Base-by-base conservation (phyloP, 2,888 invertebrate genomes). In the Spicauda simplicius region DNA sequence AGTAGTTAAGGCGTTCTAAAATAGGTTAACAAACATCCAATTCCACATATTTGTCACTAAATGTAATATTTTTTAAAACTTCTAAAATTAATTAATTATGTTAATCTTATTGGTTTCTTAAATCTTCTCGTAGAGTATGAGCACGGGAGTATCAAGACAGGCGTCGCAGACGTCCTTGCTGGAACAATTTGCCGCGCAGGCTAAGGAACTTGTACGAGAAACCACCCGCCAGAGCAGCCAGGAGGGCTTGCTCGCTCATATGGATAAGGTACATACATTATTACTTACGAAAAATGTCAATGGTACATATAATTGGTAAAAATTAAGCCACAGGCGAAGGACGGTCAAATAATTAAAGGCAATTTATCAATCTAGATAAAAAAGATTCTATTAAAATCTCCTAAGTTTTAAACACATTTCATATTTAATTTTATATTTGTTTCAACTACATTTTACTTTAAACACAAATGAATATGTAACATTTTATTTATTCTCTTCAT, bases 221-320 rank as follows among this genome's bases (percentile, higher is more conserved):
- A 97, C 97, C 0, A 97, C 97, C 0, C 93, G 97, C 1, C 98
- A 98, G 84, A 97, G 97, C 83, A 97, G 97, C 78, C 98, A 98
- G 83, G 98, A 98, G 83, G 97, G 97, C 30, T 81, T 97, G 6
- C 90, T 98, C 10, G 97, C 97, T 1, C 98, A 98, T 72, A 97
- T 98, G 95, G 98, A 98, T 80, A 98, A 98, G 95, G 97, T 97
- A 62, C 14, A 30, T 10, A 50, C 12, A 12, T 37, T 37, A 37
- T 12, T 37, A 12, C 2, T 37, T 12, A 2, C 12, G 7, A 37
- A 2, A 37, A 12, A 12, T 37, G 12, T 37, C 33, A 30, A 10
- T 37, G 12, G 4, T 37, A 12, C 12, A 37, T 1, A 33, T 4
- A 37, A 37, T 37, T 37, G 12, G 37, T 12, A 37, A 12, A 4